phyloP scores from a whole-genome alignment of 2,888 invertebrate genomes.

The Brenthis ino region DNA sequence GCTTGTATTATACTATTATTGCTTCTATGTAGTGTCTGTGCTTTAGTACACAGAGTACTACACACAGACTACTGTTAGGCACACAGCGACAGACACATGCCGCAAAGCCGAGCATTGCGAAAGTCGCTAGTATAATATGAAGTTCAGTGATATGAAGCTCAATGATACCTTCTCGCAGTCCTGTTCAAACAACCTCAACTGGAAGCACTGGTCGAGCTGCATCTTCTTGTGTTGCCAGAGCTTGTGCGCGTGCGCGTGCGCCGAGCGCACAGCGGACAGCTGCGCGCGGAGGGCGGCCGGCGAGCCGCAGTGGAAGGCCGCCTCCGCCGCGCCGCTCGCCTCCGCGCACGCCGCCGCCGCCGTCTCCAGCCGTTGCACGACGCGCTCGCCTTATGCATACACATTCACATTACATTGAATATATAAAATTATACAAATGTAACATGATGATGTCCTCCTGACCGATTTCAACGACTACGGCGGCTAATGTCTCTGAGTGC shows the following conservation, averaged over 20 bases:
- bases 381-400: slow-evolving; percentile 84
- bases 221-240: slow-evolving; percentile 97
- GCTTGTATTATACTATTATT: too few species aligned
- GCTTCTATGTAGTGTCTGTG: too few species aligned
- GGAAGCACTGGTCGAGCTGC: slow-evolving; percentile 97
- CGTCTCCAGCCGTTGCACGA: slow-evolving; percentile 84
- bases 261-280: slow-evolving; percentile 92
- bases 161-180: slow-evolving; percentile 94
- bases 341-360: slow-evolving; percentile 78
- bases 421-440: too few species aligned
- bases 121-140: too few species aligned
- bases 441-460: background rate
- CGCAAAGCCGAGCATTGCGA: too few species aligned
- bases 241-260: slow-evolving; percentile 94
- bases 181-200: slow-evolving; percentile 96
- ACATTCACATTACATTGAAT: background rate
- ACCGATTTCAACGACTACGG: too few species aligned
- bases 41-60: too few species aligned
- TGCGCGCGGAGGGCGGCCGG: slow-evolving; percentile 89
- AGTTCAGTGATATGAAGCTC: too few species aligned
- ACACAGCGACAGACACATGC: too few species aligned
- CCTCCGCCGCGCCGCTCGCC: slow-evolving; percentile 85
- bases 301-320: slow-evolving; percentile 88
- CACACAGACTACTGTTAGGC: background rate
- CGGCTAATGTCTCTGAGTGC: too few species aligned